phyloP scores from a whole-genome alignment of 2,888 invertebrate species.

The Chironomus tentans region DNA sequence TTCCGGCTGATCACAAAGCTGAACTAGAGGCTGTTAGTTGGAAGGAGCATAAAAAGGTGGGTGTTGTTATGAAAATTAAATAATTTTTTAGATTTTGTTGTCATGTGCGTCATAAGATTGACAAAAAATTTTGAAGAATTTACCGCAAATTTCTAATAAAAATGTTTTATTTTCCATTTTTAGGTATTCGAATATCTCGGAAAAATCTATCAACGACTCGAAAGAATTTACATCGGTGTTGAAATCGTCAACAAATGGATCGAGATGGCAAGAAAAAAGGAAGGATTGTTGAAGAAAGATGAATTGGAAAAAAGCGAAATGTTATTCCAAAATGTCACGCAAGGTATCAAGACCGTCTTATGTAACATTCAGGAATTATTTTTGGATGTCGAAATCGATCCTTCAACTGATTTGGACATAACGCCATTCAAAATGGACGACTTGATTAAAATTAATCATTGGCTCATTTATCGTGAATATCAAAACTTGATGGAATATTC shows the following conservation, averaged over 20 bases:
- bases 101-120: no score
- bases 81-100: no score
- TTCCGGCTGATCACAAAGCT: neutral
- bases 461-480: slow-evolving; percentile 25
- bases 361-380: slow-evolving; percentile 5
- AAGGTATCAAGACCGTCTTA: neutral
- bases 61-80: neutral
- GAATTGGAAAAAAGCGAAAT: neutral
- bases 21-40: neutral
- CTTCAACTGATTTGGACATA: neutral
- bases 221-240: slow-evolving; percentile 8
- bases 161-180: neutral
- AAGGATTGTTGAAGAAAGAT: neutral
- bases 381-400: neutral
- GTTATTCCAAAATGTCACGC: neutral
- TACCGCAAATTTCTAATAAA: neutral
- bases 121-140: no score
- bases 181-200: slow-evolving; percentile 19
- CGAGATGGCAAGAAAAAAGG: neutral
- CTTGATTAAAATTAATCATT: slow-evolving; percentile 13
- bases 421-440: slow-evolving; percentile 12
- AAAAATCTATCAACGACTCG: slow-evolving; percentile 8
- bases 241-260: slow-evolving; percentile 17
- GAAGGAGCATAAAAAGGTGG: slow-evolving; percentile 6
- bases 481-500: slow-evolving; percentile 21